Evolutionary conservation across 2,113 vertebrate genomes (phyloP), one percentile per base, ranked within the genome.

Genomic region (Tauraco erythrolophus): DNA sequence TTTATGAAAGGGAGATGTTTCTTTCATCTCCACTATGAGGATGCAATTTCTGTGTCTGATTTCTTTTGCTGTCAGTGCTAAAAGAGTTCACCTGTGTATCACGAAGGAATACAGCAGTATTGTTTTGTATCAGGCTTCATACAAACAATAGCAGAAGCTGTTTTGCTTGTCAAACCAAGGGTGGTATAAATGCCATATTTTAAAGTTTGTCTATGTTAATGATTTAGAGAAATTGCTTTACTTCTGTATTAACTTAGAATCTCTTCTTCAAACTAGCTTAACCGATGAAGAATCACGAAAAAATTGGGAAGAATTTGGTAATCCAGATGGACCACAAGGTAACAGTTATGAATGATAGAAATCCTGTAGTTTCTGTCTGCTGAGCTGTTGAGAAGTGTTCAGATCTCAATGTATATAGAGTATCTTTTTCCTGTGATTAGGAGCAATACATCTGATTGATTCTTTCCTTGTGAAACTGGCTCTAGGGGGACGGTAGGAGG

Each of bases 301-400:
- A 95, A 99, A 99, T 96, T 99, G 99, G 99, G 98, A 99, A 98
- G 98, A 95, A 61, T 99, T 98, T 94, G 99, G 99, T 70, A 99
- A 99, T 98, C 99, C 99, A 80, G 99, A 99, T 92, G 99, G 99
- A 51, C 99, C 99, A 74, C 99, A 99, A 99, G 99, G 99, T 99
- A 98, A 97, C 41, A 83, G 10, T 70, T 82, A 16, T 13, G 28
- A 51, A 46, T 78, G 14, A 78, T 5, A 13, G 8, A 82, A 71
- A 17, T 76, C 6, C 6, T 94, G 18, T 66, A 51, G 27, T 24
- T 6, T 5, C 28, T 77, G 6, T 46, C 6, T 3, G 1, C 30
- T 87, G 45, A 51, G 51, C 43, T 83, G 13, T 83, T 41, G 35
- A 68, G 39, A 41, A 81, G 22, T 7, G 45, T 8, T 77, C 11